These are phyloP conservation scores for Tupaia tana DNA, from an alignment of 2,113 vertebrate species.

Conservation along the genomic window DNA sequence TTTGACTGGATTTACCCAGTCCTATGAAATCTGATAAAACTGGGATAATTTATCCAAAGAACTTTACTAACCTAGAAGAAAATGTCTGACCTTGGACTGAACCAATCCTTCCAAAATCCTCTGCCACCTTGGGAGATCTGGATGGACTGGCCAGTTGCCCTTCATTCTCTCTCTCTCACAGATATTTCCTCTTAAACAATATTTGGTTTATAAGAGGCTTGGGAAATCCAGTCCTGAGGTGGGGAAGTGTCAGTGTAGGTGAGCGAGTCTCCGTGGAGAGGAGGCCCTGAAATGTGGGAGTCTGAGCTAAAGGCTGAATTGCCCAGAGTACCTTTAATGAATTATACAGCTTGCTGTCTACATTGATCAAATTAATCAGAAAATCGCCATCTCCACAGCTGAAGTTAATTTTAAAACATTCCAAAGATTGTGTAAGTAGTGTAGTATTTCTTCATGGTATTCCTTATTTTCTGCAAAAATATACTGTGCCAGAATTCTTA, in stretches of 20 bases:
- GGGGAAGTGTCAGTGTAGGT: not conserved
- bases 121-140: conserved; percentile 13
- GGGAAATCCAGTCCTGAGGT: not conserved
- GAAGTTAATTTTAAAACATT: conserved; percentile 75
- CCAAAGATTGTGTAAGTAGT: conserved; percentile 66
- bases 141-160: no score
- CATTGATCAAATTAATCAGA: conserved; percentile 70
- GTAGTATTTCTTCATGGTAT: conserved; percentile 69
- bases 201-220: not conserved
- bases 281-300: not conserved
- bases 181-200: not conserved
- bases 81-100: not conserved
- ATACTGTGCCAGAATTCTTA: conserved; percentile 59
- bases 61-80: not conserved
- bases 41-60: not conserved
- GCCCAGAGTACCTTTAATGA: conserved; percentile 34
- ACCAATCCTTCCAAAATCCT: not conserved
- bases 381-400: conserved; percentile 55
- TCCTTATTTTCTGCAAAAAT: conserved; percentile 66
- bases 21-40: not conserved
- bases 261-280: not conserved
- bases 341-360: conserved; percentile 62
- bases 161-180: not conserved
- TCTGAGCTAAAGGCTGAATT: conserved; percentile 7
- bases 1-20: not conserved